These are phyloP conservation scores for Deroptyus accipitrinus DNA, from an alignment of 2,113 vertebrate species.

Conservation along the genomic window DNA sequence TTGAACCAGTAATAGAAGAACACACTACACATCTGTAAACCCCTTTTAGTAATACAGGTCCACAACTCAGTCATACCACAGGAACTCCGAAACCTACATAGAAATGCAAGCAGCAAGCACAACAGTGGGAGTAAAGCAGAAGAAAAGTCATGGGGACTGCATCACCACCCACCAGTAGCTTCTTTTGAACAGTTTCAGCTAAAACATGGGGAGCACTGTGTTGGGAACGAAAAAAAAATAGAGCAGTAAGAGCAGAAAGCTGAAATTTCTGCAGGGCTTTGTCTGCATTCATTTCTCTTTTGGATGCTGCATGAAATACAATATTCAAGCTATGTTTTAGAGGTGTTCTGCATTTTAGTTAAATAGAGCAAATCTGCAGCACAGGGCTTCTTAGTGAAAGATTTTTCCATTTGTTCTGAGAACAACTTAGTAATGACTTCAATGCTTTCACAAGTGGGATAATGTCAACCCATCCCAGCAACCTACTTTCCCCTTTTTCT, in stretches of 20 bases:
- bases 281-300: not conserved
- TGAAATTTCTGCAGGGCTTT: not conserved
- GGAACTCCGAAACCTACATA: not conserved
- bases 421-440: not conserved
- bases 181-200: not conserved
- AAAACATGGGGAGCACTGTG: not conserved
- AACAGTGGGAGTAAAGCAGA: slow-evolving; percentile 22
- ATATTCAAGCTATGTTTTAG: not conserved
- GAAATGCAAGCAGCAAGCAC: not conserved
- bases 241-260: not conserved
- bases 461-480: not conserved
- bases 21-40: not conserved
- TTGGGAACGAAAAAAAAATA: not conserved
- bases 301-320: not conserved
- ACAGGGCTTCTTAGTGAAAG: not conserved
- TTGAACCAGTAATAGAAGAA: not conserved
- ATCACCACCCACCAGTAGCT: slow-evolving; percentile 36
- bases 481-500: not conserved
- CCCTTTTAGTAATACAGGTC: not conserved
- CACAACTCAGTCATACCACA: not conserved
- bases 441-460: not conserved
- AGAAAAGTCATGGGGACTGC: not conserved
- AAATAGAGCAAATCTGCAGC: not conserved
- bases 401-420: not conserved
- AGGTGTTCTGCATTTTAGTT: not conserved